Base-by-base conservation (phyloP, 1,140 invertebrate species). In the Microplitis demolitor region DNA sequence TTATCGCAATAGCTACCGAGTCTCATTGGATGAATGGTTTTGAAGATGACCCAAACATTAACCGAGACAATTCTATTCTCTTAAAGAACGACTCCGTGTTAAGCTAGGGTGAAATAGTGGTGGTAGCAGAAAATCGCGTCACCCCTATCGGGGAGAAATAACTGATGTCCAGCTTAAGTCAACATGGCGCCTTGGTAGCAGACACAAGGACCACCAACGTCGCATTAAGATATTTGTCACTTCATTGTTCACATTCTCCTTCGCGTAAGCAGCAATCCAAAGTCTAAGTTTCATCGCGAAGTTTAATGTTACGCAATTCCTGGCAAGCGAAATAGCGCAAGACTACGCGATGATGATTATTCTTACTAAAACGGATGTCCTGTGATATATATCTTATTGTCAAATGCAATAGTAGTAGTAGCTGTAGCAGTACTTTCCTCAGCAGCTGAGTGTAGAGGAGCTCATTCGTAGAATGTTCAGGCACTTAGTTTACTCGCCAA, bases 221-320 rank as follows among this genome's bases (percentile, higher is more conserved):
- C 51, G 16, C 45, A 69, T 72, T 58, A 79, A 80, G 79, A 82
- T 82, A 85, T 87, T 87, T 85, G 84, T 86, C 83, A 84, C 79
- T 78, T 81, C 82, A 87, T 87, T 87, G 85, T 87, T 87, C 79
- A 74, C 72, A 77, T 67, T 74, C 73, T 68, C 77, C 77, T 45
- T 45, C 39, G 11, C 6, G 39, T 11, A 9, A 45, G 6, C 39
- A 45, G 39, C 77, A 54, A 54, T 69, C 75, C 74, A 78, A 73
- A 45, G 39, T 45, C 78, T 79, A 83, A 86, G 80, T 83, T 73
- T 83, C 80, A 75, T 62, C 74, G 78, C 74, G 66, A 75, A 83
- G 83, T 85, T 87, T 85, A 87, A 87, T 87, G 86, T 85, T 69
- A 82, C 81, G 85, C 83, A 83, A 85, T 85, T 87, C 84, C 86